phyloP scores from a whole-genome alignment of 37 sponge, comb jelly and placozoan species.

The Cliona cf. orientalis region DNA sequence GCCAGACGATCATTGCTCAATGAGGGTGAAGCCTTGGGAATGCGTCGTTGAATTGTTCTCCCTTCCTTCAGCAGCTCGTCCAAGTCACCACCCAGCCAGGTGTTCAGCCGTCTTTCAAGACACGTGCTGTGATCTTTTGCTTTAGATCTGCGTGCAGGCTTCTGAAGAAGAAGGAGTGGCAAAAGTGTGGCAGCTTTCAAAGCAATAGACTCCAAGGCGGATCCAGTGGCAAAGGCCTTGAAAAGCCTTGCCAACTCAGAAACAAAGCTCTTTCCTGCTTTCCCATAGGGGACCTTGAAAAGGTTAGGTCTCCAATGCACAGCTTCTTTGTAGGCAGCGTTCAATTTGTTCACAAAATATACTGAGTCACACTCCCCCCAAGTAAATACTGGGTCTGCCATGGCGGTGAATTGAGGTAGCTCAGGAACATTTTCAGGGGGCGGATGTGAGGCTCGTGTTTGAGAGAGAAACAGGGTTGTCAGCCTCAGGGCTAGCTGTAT shows the following conservation, averaged over 20 bases:
- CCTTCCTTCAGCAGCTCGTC: slow-evolving; percentile 13
- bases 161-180: slow-evolving; percentile 20
- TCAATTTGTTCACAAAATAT: too few relatives aligned
- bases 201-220: slow-evolving; percentile 23
- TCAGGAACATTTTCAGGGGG: too few relatives aligned
- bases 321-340: slow-evolving; percentile 20
- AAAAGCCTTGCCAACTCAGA: slow-evolving; percentile 12
- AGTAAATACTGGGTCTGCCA: too few relatives aligned
- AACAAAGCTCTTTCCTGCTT: slow-evolving; percentile 20
- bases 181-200: slow-evolving; percentile 14
- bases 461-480: too few relatives aligned
- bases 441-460: too few relatives aligned
- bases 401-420: too few relatives aligned
- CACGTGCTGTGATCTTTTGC: slow-evolving; percentile 15
- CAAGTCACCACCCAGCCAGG: slow-evolving; percentile 35
- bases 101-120: slow-evolving; percentile 14
- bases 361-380: too few relatives aligned
- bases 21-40: neutral
- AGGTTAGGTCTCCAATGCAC: slow-evolving; percentile 35
- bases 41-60: slow-evolving; percentile 8
- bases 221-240: slow-evolving; percentile 28
- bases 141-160: slow-evolving; percentile 22
- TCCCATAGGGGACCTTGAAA: slow-evolving; percentile 11
- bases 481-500: too few relatives aligned
- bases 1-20: neutral